These are phyloP conservation scores for Macrosiphum euphorbiae DNA, from an alignment of 2,888 invertebrate species.

Conservation along the genomic window DNA sequence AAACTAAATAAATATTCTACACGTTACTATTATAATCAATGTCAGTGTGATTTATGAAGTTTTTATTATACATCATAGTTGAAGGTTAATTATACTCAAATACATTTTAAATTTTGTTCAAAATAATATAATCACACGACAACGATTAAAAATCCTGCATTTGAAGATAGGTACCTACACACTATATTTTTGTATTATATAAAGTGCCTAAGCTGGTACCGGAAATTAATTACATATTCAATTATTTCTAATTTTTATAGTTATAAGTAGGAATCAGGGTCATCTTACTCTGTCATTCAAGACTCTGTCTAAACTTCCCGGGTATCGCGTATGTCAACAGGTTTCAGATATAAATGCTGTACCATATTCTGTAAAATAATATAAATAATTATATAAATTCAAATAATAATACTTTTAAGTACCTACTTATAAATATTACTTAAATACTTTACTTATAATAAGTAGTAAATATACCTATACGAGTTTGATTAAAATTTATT, in stretches of 20 bases:
- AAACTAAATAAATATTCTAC: not conserved
- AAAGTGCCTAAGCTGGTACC: not conserved
- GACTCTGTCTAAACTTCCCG: not conserved
- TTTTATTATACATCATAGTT: not conserved
- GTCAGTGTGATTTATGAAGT: constrained; percentile 1
- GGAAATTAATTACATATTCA: not conserved
- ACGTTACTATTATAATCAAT: not conserved
- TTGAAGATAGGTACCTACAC: not conserved
- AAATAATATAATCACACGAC: not conserved
- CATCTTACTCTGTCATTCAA: not conserved
- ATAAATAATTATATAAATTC: not conserved
- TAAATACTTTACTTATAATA: too few species aligned
- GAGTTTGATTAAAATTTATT: not conserved
- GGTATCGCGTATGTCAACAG: not conserved
- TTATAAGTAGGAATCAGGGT: not conserved
- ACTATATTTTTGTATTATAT: not conserved
- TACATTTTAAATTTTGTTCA: not conserved
- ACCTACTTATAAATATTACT: too few species aligned
- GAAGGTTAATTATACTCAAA: constrained; percentile 16
- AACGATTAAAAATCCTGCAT: not conserved
- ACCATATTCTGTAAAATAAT: not conserved
- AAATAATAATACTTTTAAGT: not conserved
- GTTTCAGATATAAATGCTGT: not conserved
- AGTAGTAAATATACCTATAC: not conserved
- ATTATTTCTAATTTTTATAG: not conserved